Evolutionary conservation across 1,140 invertebrate species (phyloP).

Genomic region (Phthorimaea operculella): DNA sequence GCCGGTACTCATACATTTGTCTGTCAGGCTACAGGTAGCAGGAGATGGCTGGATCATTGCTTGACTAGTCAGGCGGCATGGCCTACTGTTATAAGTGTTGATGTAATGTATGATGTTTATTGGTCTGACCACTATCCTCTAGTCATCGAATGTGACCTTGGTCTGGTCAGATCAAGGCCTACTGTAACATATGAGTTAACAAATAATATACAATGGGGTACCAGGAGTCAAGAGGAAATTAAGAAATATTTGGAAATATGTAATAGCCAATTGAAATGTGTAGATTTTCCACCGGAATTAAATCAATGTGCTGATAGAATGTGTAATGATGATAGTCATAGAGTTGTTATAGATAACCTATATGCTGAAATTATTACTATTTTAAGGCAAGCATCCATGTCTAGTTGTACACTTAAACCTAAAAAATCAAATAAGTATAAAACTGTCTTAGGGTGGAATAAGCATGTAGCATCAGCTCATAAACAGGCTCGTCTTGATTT

Average conservation of each 20-base stretch:
- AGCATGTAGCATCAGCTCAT: background rate
- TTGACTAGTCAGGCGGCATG: background rate
- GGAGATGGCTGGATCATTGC: background rate
- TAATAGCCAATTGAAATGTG: conserved; percentile 1
- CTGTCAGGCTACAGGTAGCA: background rate
- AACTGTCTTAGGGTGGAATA: background rate
- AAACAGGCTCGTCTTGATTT: conserved; percentile 1
- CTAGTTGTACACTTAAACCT: background rate
- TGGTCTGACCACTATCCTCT: conserved; percentile 3
- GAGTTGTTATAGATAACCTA: background rate
- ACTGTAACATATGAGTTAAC: background rate
- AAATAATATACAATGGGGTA: background rate
- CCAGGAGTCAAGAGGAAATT: background rate
- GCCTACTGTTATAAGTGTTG: background rate
- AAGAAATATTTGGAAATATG: background rate
- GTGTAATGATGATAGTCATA: background rate
- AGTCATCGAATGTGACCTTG: background rate
- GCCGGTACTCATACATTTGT: background rate
- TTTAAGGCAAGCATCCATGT: background rate
- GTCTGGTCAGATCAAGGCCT: background rate
- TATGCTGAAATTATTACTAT: background rate
- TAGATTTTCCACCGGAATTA: background rate
- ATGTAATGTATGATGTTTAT: background rate
- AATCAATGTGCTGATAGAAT: background rate
- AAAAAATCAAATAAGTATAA: background rate